Conservation (phyloP, 2,888 invertebrate species). For the Synergus laeviventris region DNA sequence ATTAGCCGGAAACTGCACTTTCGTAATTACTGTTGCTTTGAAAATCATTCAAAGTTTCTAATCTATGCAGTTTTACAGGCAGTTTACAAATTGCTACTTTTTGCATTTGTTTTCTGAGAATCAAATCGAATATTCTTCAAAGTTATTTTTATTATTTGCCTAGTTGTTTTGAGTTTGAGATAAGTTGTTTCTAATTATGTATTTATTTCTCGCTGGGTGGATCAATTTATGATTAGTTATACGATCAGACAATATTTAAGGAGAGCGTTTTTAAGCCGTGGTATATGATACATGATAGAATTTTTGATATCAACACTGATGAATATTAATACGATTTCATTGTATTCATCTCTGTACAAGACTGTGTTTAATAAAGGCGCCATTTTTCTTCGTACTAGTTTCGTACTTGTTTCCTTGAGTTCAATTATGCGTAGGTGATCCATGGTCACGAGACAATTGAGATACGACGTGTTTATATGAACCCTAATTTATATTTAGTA, state of each 20-base stretch:
- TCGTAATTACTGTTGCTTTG: constrained; percentile 9
- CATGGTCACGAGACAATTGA: no score
- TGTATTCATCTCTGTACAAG: constrained; percentile 62
- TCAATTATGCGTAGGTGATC: no score
- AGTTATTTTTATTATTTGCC: not conserved
- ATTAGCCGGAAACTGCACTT: not conserved
- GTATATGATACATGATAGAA: not conserved
- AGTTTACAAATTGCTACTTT: constrained; percentile 3
- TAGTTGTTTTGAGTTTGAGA: constrained; percentile 4
- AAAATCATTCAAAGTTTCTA: constrained; percentile 21
- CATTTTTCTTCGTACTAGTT: constrained; percentile 55
- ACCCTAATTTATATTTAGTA: not conserved
- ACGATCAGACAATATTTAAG: not conserved
- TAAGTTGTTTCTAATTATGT: not conserved
- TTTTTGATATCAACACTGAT: constrained; percentile 30
- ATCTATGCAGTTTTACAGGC: constrained; percentile 4
- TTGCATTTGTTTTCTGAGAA: constrained; percentile 17
- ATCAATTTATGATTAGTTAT: not conserved
- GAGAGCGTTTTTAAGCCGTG: not conserved
- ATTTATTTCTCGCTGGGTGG: not conserved
- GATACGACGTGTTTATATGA: not conserved
- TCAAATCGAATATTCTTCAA: not conserved
- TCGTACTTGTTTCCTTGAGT: not conserved
- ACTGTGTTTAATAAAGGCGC: constrained; percentile 69
- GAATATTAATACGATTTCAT: constrained; percentile 39